Evolutionary conservation across 2,797 vertebrate species (phyloP).

Genomic region (Nyctalus aviator): DNA sequence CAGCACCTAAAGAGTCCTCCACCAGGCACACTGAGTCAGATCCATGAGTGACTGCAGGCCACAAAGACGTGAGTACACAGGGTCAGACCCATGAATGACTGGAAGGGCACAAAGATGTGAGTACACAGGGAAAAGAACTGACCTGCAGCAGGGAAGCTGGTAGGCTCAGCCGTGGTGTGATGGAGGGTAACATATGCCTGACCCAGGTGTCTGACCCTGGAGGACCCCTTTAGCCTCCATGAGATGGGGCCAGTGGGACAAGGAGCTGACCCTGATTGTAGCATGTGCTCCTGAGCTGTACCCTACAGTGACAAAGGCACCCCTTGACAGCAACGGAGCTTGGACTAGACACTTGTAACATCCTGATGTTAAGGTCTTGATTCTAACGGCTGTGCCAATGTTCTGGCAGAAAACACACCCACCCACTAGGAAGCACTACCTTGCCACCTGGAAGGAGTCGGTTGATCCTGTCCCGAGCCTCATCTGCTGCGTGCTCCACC

Average conservation of each 20-base stretch:
- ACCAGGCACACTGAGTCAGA: not conserved
- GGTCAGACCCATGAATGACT: too few species aligned
- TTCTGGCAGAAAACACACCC: not conserved
- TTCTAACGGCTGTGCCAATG: not conserved
- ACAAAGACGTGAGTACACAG: not conserved
- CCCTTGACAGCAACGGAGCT: not conserved
- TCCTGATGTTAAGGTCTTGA: accelerated
- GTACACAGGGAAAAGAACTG: accelerated
- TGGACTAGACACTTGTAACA: accelerated
- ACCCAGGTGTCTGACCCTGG: not conserved
- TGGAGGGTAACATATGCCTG: too few species aligned
- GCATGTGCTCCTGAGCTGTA: not conserved
- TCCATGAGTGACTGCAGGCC: too few species aligned
- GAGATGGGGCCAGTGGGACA: not conserved
- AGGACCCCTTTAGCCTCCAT: not conserved
- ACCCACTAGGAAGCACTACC: constrained; percentile 84
- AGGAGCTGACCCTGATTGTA: not conserved
- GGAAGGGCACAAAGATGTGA: not conserved
- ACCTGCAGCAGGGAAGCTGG: not conserved
- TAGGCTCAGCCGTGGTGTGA: accelerated
- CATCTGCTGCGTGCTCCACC: constrained; percentile 98
- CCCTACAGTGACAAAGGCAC: not conserved
- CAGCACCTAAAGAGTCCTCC: too few species aligned
- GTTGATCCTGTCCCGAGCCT: constrained; percentile 97
- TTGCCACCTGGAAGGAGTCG: constrained; percentile 95